Conservation (phyloP, 2,113 vertebrate species). For the Saccopteryx bilineata region DNA sequence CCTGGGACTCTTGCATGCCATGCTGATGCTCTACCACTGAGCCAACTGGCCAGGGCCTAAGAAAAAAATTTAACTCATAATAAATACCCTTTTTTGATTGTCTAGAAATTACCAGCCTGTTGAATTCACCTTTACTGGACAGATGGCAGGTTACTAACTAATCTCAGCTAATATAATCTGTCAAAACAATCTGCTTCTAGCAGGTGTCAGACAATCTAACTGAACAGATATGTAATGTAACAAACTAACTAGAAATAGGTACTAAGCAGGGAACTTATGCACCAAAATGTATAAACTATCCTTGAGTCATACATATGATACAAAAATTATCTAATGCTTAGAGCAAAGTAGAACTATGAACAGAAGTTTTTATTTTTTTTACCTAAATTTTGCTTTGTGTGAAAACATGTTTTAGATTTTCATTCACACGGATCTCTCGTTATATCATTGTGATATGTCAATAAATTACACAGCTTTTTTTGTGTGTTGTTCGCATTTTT, state of each 20-base stretch:
- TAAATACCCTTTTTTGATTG: slow-evolving; percentile 81
- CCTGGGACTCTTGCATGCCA: too few relatives aligned
- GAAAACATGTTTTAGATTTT: slow-evolving; percentile 27
- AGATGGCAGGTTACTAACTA: slow-evolving; percentile 93
- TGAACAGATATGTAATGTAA: slow-evolving; percentile 90
- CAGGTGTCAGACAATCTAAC: slow-evolving; percentile 96
- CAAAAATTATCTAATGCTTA: slow-evolving; percentile 42
- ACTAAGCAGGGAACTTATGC: slow-evolving; percentile 86
- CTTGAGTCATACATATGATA: background rate
- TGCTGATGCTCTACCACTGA: too few relatives aligned
- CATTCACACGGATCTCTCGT: slow-evolving; percentile 55
- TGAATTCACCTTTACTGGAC: slow-evolving; percentile 95
- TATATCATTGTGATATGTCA: background rate
- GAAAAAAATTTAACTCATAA: slow-evolving; percentile 78
- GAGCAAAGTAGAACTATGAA: background rate
- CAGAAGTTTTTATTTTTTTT: slow-evolving; percentile 67
- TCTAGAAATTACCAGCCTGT: slow-evolving; percentile 85
- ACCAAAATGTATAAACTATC: slow-evolving; percentile 68
- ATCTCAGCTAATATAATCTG: slow-evolving; percentile 93
- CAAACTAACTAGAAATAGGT: slow-evolving; percentile 88
- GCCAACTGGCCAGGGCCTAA: slow-evolving; percentile 49
- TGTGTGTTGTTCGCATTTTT: background rate
- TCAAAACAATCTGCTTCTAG: slow-evolving; percentile 95
- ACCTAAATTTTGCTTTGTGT: slow-evolving; percentile 49
- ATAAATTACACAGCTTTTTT: background rate